Evolutionary conservation across 2,113 vertebrate genomes (phyloP), one percentile per base, ranked within the genome.

Genomic region (Mandrillus leucophaeus): DNA sequence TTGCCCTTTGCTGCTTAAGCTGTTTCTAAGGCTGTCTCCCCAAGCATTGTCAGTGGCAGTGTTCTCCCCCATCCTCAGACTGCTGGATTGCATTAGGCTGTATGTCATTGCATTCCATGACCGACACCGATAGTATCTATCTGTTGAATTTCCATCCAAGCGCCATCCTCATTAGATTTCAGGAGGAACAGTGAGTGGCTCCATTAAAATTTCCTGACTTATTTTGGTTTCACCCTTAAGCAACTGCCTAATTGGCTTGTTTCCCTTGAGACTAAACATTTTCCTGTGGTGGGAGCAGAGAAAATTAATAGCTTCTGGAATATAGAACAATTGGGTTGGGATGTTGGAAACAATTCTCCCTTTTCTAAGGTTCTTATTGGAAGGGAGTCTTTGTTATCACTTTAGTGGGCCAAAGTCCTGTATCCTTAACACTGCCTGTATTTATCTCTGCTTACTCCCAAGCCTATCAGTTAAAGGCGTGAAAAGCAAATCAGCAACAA

Each of bases 191-290:
- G 52, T 92, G 85, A 93, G 80, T 52, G 80, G 38, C 43, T 64
- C 88, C 75, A 85, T 96, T 94, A 96, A 87, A 95, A 90, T 96
- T 89, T 93, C 92, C 96, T 90, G 83, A 90, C 88, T 97, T 97
- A 92, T 92, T 97, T 92, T 94, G 78, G 72, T 95, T 97, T 97
- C 81, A 93, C 88, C 94, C 90, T 96, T 88, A 97, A 97, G 92
- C 94, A 94, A 96, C 76, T 70, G 75, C 78, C 97, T 96, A 82
- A 96, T 96, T 97, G 97, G 80, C 88, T 96, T 93, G 25, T 94
- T 93, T 97, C 95, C 76, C 94, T 93, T 79, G 85, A 94, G 87
- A 96, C 59, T 38, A 94, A 95, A 96, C 90, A 92, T 97, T 94
- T 97, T 90, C 70, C 87, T 96, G 27, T 80, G 95, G 84, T 82